These are phyloP conservation scores for Miichthys miiuy DNA, from an alignment of 2,797 vertebrate species.

Conservation along the genomic window DNA sequence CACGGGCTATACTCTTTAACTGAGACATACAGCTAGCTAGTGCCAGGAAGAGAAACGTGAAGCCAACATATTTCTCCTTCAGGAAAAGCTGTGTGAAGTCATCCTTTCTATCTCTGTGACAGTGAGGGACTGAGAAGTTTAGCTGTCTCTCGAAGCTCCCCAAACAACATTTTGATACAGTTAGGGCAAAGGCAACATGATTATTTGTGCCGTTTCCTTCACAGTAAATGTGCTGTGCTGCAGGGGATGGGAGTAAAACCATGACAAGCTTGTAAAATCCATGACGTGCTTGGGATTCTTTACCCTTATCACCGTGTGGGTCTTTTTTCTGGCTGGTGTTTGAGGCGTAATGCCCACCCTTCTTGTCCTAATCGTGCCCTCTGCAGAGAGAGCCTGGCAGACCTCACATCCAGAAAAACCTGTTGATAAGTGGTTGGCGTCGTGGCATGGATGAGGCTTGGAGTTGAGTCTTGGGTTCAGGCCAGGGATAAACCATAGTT, in stretches of 20 bases:
- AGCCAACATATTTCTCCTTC: slow-evolving; percentile 78
- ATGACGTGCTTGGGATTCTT: slow-evolving; percentile 78
- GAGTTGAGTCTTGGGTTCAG: slow-evolving; percentile 49
- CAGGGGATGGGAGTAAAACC: slow-evolving; percentile 68
- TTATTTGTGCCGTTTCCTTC: slow-evolving; percentile 80
- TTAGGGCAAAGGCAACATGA: slow-evolving; percentile 77
- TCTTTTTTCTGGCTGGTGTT: slow-evolving; percentile 69
- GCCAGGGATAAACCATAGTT: slow-evolving; percentile 40
- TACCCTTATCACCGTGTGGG: slow-evolving; percentile 70
- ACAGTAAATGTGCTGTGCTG: slow-evolving; percentile 71
- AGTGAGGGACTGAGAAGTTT: slow-evolving; percentile 74
- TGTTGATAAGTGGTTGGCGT: slow-evolving; percentile 85
- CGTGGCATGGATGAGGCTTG: slow-evolving; percentile 62
- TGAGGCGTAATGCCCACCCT: slow-evolving; percentile 63
- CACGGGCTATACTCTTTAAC: slow-evolving; percentile 72
- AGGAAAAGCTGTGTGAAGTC: slow-evolving; percentile 79
- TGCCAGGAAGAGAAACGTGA: slow-evolving; percentile 68
- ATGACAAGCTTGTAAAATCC: slow-evolving; percentile 79
- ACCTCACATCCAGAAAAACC: slow-evolving; percentile 84
- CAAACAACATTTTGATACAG: slow-evolving; percentile 80
- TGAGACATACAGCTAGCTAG: slow-evolving; percentile 70
- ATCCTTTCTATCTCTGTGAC: slow-evolving; percentile 76
- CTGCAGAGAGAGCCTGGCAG: slow-evolving; percentile 75
- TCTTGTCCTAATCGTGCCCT: slow-evolving; percentile 77
- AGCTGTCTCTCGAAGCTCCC: slow-evolving; percentile 72